Evolutionary conservation across 2,113 vertebrate genomes (phyloP), one percentile per base, ranked within the genome.

Genomic region (Macquaria australasica): DNA sequence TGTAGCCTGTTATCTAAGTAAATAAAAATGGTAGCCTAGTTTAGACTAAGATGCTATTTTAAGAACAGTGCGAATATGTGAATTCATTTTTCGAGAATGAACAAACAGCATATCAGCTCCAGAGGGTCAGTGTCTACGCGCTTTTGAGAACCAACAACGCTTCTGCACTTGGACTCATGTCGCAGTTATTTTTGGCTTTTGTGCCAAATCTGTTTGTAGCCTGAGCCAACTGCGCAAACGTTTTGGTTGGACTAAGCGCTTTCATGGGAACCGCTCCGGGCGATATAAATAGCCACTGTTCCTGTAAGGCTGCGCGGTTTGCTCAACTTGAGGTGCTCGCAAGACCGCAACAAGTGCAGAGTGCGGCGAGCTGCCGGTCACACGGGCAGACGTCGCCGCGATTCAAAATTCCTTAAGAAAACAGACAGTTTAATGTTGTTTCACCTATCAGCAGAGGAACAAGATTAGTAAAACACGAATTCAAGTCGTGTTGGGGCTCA

Each of bases 341-440:
- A 45, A 60, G 84, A 79, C 85, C 78, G 91, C 89, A 92, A 94
- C 94, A 95, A 95, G 94, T 94, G 94, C 91, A 92, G 58, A 58
- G 87, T 77, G 84, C 5, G 82, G 55, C 20, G 68, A 66, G 73
- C 28, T 7, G 68, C 68, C 16, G 62, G 39, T 70, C 59, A 68
- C 83, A 59, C 41, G 43, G 55, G 41, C 64, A 5, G 23, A 37
- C 23, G 11, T n/a, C n/a, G 11, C n/a, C 31, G 16, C 15, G 25
- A 39, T 1, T 37, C 41, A 20, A n/a, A 31, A 60, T 4, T 28
- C 70, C 63, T 1, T 39, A 1, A 58, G 51, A 41, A 78, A 64
- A 50, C 20, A 1, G 7, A 28, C 25, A 2, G 3, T 69, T 60
- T 23, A 0, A 31, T 11, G 6, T 11, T 64, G 2, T 28, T 20